phyloP scores from a whole-genome alignment of 2,113 vertebrate genomes.

The Pagrus major region DNA sequence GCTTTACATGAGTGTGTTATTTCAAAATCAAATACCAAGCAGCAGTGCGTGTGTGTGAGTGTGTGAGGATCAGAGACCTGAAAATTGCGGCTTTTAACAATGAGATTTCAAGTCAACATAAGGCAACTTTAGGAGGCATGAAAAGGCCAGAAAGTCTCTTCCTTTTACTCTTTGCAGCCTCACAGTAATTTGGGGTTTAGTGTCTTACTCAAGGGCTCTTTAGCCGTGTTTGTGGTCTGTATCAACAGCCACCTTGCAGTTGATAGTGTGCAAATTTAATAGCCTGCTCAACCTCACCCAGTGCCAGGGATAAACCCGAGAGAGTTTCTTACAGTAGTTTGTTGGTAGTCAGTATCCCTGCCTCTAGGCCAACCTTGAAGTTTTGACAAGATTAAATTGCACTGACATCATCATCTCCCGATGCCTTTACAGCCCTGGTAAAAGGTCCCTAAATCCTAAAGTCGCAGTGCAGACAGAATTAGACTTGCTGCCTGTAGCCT shows the following conservation, averaged over 20 bases:
- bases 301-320: conserved; percentile 45
- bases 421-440: conserved; percentile 49
- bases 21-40: conserved; percentile 32
- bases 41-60: conserved; percentile 4
- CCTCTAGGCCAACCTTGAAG: conserved; percentile 54
- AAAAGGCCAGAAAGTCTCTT: conserved; percentile 30
- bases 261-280: conserved; percentile 48
- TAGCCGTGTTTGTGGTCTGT: conserved; percentile 54
- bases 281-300: conserved; percentile 6
- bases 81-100: conserved; percentile 23
- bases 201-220: conserved; percentile 57
- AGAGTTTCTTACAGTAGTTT: conserved; percentile 39
- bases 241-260: conserved; percentile 52
- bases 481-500: conserved; percentile 56
- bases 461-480: conserved; percentile 60
- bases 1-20: conserved; percentile 47
- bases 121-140: conserved; percentile 30
- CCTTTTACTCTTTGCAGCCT: conserved; percentile 8
- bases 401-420: conserved; percentile 54
- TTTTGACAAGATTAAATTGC: conserved; percentile 59
- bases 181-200: conserved; percentile 61
- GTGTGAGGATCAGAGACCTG: not conserved
- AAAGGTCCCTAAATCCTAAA: conserved; percentile 68
- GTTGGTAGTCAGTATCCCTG: conserved; percentile 35
- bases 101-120: conserved; percentile 44